These are phyloP conservation scores for Dascyllus trimaculatus DNA, from an alignment of 2,113 vertebrate genomes.

Conservation along the genomic window DNA sequence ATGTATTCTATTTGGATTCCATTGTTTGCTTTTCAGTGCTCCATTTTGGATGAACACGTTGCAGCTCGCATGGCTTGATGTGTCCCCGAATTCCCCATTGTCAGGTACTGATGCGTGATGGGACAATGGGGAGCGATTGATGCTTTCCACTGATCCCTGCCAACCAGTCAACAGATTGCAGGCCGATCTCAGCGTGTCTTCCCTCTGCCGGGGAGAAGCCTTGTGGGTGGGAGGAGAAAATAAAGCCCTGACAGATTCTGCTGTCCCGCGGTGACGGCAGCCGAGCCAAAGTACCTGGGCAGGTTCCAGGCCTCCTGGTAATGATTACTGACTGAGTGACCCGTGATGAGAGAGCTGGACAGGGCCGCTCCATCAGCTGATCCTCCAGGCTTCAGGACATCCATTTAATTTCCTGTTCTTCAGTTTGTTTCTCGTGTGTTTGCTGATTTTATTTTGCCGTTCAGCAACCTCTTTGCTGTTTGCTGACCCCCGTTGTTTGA, in stretches of 20 bases:
- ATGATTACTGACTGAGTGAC: slow-evolving; percentile 40
- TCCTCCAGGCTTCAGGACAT: not conserved
- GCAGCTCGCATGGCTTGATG: not conserved
- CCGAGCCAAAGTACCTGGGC: slow-evolving; percentile 45
- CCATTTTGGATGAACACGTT: no score
- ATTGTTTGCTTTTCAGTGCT: no score
- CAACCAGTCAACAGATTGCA: slow-evolving; percentile 66
- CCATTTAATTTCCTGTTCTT: not conserved
- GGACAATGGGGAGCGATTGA: slow-evolving; percentile 32
- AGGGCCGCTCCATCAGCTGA: not conserved
- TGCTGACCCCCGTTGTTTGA: not conserved
- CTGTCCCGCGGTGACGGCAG: slow-evolving; percentile 35
- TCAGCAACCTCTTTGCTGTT: slow-evolving; percentile 4
- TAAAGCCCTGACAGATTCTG: slow-evolving; percentile 41
- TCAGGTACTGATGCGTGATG: slow-evolving; percentile 41
- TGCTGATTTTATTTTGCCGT: not conserved
- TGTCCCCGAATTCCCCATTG: not conserved
- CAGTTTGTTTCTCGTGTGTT: slow-evolving; percentile 6
- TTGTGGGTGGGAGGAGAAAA: slow-evolving; percentile 37
- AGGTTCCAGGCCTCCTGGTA: slow-evolving; percentile 43
- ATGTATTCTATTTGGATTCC: no score
- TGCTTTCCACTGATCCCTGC: slow-evolving; percentile 38
- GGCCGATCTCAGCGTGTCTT: slow-evolving; percentile 17
- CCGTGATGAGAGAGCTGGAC: slow-evolving; percentile 37
- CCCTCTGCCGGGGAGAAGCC: slow-evolving; percentile 30